phyloP scores from a whole-genome alignment of 1,140 invertebrate species.

The Harlomillsia oculata region DNA sequence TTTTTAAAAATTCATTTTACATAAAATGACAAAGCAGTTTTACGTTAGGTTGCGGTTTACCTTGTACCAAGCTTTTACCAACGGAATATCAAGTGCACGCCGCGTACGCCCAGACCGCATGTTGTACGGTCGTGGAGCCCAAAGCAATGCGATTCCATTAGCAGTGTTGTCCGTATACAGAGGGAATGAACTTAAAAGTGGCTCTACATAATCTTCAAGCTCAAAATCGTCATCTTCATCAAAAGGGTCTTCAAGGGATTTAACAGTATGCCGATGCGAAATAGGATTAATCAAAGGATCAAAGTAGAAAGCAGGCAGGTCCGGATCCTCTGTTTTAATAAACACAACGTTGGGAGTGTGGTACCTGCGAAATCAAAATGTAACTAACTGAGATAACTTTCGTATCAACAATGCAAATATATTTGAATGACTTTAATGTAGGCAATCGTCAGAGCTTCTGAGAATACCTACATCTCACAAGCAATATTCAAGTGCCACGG shows the following conservation, averaged over 20 bases:
- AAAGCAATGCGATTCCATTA: constrained; percentile 95
- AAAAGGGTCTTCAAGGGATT: constrained; percentile 44
- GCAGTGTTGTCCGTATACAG: constrained; percentile 98
- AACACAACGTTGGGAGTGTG: constrained; percentile 98
- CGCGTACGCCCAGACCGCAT: constrained; percentile 73
- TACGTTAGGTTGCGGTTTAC: constrained; percentile 10
- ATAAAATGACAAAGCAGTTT: background rate
- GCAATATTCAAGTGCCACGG: constrained; percentile 1
- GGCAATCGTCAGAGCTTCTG: constrained; percentile 9
- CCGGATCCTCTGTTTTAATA: constrained; percentile 99
- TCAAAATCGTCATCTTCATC: constrained; percentile 94
- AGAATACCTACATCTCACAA: background rate
- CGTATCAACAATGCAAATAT: no score
- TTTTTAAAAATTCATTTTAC: background rate
- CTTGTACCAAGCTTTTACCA: constrained; percentile 95
- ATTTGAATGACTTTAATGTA: constrained; percentile 1
- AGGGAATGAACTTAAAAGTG: constrained; percentile 88
- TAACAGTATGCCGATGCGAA: constrained; percentile 83
- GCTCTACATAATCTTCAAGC: constrained; percentile 77
- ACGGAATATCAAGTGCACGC: constrained; percentile 88
- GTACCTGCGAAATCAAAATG: constrained; percentile 59
- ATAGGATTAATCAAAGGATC: constrained; percentile 99
- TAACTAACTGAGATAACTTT: background rate
- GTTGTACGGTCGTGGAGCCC: constrained; percentile 97
- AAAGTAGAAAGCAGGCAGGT: constrained; percentile 98